Conservation (phyloP, 2,797 vertebrate genomes). For the Rhinella marina region DNA sequence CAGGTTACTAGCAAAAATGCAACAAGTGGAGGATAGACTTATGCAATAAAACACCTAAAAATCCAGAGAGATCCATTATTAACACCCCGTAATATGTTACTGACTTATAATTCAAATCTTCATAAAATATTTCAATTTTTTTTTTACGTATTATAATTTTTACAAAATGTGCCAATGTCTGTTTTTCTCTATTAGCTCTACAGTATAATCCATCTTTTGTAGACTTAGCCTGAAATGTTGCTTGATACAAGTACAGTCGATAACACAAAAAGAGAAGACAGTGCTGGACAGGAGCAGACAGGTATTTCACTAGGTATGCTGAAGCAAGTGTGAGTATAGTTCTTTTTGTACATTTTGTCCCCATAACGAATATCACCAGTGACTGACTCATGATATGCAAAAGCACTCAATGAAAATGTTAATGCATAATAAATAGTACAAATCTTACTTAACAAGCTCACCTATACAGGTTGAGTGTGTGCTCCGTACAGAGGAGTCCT, state of each 20-base stretch:
- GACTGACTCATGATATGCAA: not conserved
- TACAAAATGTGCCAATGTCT: not conserved
- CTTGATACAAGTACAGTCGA: not conserved
- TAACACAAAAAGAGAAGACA: not conserved
- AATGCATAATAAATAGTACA: not conserved
- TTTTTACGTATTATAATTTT: no score
- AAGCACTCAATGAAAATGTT: not conserved
- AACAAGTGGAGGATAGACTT: not conserved
- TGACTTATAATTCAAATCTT: not conserved
- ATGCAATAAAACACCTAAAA: not conserved
- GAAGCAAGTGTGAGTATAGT: not conserved
- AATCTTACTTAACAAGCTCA: slow-evolving; percentile 18
- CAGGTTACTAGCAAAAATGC: not conserved
- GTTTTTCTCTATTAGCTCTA: not conserved
- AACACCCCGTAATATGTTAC: not conserved
- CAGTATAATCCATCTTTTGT: not conserved
- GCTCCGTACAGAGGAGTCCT: slow-evolving; percentile 5
- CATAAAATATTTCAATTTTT: not conserved
- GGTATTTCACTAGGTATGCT: not conserved
- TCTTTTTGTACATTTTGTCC: not conserved
- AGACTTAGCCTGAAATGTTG: not conserved
- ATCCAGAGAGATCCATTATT: not conserved
- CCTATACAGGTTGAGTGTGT: slow-evolving; percentile 26
- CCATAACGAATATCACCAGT: not conserved
- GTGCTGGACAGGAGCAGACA: not conserved